Evolutionary conservation across 2,113 vertebrate species (phyloP).

Genomic region (Mellivora capensis): DNA sequence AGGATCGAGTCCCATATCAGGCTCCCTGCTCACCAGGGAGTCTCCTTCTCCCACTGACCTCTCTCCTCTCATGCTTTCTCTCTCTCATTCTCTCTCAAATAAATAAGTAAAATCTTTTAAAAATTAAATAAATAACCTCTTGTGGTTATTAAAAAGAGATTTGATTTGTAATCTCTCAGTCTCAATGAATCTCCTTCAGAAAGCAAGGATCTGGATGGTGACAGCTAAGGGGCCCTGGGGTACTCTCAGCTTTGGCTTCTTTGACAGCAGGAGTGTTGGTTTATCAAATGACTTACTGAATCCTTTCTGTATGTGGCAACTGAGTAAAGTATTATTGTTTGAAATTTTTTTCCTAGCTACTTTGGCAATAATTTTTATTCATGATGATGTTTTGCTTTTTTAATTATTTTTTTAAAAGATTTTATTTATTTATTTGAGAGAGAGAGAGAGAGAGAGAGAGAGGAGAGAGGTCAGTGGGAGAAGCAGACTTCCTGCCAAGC

Average conservation of each 20-base stretch:
- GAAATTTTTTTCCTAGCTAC: neutral
- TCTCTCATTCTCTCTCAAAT: too few relatives aligned
- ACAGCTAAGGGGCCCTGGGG: neutral
- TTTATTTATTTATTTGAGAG: neutral
- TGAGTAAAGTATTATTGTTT: neutral
- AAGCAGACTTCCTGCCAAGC: too few relatives aligned
- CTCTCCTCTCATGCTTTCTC: too few relatives aligned
- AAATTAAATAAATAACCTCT: neutral
- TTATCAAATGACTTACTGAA: neutral
- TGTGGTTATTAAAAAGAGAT: neutral
- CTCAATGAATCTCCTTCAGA: neutral
- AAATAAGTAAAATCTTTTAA: neutral
- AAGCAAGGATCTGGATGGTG: neutral
- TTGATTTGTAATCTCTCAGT: neutral
- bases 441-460: too few relatives aligned
- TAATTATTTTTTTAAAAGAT: neutral
- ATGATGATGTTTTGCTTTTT: neutral
- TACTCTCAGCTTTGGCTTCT: neutral
- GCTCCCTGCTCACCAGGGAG: too few relatives aligned
- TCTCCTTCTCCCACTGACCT: too few relatives aligned
- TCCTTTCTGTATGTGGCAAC: neutral
- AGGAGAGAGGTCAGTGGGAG: too few relatives aligned
- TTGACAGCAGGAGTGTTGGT: neutral
- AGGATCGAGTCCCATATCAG: too few relatives aligned
- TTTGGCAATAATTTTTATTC: neutral